Evolutionary conservation across 2,113 vertebrate genomes (phyloP).

Genomic region (Macquaria ambigua): DNA sequence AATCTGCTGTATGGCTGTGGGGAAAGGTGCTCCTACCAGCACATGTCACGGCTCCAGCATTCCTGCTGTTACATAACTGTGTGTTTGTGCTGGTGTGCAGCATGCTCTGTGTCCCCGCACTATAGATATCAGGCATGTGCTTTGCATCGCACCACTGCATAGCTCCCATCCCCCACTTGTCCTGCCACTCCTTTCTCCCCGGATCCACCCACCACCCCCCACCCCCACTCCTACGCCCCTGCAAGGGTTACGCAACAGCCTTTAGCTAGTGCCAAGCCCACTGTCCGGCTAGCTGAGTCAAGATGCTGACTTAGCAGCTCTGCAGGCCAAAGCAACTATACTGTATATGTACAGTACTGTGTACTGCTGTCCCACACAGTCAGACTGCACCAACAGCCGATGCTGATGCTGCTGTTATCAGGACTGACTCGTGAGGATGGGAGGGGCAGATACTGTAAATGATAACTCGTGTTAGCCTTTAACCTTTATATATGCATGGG

Average conservation of each 20-base stretch:
- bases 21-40: neutral
- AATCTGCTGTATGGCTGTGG: neutral
- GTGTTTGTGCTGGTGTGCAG: conserved; percentile 30
- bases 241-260: conserved; percentile 60
- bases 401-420: conserved; percentile 7
- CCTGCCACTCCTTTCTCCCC: conserved; percentile 3
- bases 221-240: neutral
- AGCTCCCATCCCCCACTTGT: conserved; percentile 51
- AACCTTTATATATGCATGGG: neutral
- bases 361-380: neutral
- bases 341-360: neutral
- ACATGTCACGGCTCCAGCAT: neutral
- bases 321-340: conserved; percentile 19
- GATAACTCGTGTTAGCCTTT: too few species aligned
- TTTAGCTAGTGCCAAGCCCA: conserved; percentile 16
- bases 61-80: conserved; percentile 52
- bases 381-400: conserved; percentile 2
- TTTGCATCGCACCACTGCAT: conserved; percentile 59
- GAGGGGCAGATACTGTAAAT: neutral
- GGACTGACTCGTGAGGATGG: neutral
- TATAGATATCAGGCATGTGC: conserved; percentile 51
- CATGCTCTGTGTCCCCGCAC: conserved; percentile 15
- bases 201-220: neutral
- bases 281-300: conserved; percentile 39
- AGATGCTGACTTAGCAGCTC: conserved; percentile 64